These are phyloP conservation scores for Graptemys geographica DNA, from an alignment of 2,797 vertebrate genomes.

Conservation along the genomic window DNA sequence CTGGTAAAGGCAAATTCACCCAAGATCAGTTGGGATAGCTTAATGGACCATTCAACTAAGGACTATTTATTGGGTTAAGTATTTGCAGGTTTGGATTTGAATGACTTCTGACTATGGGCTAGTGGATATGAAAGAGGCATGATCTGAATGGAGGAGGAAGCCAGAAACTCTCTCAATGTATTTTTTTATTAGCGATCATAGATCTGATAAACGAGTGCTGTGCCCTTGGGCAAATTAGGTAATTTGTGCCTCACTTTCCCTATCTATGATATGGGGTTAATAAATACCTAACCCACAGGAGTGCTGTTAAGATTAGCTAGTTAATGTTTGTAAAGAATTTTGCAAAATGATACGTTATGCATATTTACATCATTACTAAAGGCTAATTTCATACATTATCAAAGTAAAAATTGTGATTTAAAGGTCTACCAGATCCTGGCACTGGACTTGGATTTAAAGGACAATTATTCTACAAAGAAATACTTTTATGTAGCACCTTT, in stretches of 20 bases:
- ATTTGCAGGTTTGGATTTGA: slow-evolving; percentile 40
- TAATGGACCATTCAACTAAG: slow-evolving; percentile 44
- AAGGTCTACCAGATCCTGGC: not conserved
- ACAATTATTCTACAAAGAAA: not conserved
- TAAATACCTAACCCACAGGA: slow-evolving; percentile 36
- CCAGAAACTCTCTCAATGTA: not conserved
- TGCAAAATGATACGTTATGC: not conserved
- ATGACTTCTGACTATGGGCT: not conserved
- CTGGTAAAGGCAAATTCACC: slow-evolving; percentile 23
- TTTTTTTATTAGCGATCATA: not conserved
- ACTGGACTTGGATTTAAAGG: not conserved
- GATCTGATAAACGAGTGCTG: not conserved
- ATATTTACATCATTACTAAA: slow-evolving; percentile 3
- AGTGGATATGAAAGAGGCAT: not conserved
- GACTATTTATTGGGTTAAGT: slow-evolving; percentile 46
- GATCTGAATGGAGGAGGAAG: slow-evolving; percentile 9
- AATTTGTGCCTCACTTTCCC: not conserved
- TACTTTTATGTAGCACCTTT: not conserved
- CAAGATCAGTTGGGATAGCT: not conserved
- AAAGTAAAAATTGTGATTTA: not conserved
- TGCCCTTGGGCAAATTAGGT: not conserved
- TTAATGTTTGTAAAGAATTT: slow-evolving; percentile 50
- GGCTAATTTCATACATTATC: not conserved
- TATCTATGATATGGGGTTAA: slow-evolving; percentile 44
- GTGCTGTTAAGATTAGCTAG: not conserved